Conservation (phyloP, 1,140 invertebrate species). For the Listronotus oregonensis region DNA sequence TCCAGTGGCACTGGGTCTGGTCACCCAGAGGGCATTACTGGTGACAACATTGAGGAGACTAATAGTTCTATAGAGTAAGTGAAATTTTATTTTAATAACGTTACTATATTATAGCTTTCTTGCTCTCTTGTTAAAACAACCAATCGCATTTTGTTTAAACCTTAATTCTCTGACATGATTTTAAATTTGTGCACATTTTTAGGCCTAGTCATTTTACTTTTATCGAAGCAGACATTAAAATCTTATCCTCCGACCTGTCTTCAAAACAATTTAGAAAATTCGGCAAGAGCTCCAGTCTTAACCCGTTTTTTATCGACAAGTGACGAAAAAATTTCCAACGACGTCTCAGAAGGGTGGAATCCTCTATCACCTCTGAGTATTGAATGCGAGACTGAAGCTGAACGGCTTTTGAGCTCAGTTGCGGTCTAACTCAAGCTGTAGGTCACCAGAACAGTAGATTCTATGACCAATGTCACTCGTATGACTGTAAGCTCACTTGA, state of each 20-base stretch:
- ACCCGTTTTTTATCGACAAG: slow-evolving; percentile 50
- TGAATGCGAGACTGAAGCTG: slow-evolving; percentile 67
- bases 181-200: not conserved
- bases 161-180: too few relatives aligned
- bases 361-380: slow-evolving; percentile 61
- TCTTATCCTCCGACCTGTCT: slow-evolving; percentile 42
- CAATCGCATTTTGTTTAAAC: not conserved
- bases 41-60: not conserved
- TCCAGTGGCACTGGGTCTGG: not conserved
- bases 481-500: slow-evolving; percentile 67
- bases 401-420: slow-evolving; percentile 63
- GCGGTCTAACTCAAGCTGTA: slow-evolving; percentile 60
- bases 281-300: slow-evolving; percentile 37
- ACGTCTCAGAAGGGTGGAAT: slow-evolving; percentile 62
- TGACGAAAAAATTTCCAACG: slow-evolving; percentile 54
- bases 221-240: slow-evolving; percentile 57
- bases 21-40: not conserved
- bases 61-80: slow-evolving; percentile 3
- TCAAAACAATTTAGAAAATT: slow-evolving; percentile 15
- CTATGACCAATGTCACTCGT: slow-evolving; percentile 77
- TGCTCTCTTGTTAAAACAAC: not conserved
- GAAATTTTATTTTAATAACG: too few relatives aligned
- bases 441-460: slow-evolving; percentile 67
- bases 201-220: slow-evolving; percentile 48
- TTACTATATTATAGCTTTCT: too few relatives aligned